phyloP scores from a whole-genome alignment of 2,888 invertebrate species.

The Hyposoter didymator region DNA sequence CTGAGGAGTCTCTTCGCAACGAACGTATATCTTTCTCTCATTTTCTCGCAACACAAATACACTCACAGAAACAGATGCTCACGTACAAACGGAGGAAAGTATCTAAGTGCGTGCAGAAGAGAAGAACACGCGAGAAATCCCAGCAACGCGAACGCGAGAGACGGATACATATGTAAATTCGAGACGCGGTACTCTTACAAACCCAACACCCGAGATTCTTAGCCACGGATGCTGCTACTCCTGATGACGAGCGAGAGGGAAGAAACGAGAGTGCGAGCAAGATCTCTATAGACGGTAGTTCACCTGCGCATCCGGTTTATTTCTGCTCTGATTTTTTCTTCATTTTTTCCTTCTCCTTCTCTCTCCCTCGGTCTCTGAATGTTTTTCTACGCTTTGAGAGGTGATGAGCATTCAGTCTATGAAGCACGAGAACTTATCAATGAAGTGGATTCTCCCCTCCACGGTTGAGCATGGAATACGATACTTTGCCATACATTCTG shows the following conservation, averaged over 20 bases:
- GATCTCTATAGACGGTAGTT: slow-evolving; percentile 72
- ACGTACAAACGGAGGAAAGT: neutral
- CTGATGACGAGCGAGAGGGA: slow-evolving; percentile 13
- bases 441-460: slow-evolving; percentile 27
- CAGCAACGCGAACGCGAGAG: slow-evolving; percentile 54
- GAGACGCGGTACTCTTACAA: slow-evolving; percentile 49
- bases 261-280: slow-evolving; percentile 54
- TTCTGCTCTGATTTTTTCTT: slow-evolving; percentile 74
- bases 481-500: slow-evolving; percentile 33
- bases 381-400: slow-evolving; percentile 12
- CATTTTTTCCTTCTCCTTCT: slow-evolving; percentile 4
- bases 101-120: slow-evolving; percentile 45
- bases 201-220: slow-evolving; percentile 69
- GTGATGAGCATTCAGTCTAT: slow-evolving; percentile 34
- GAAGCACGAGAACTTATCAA: slow-evolving; percentile 35
- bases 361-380: neutral
- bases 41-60: slow-evolving; percentile 29
- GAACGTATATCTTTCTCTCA: slow-evolving; percentile 16
- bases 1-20: neutral
- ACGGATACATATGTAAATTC: slow-evolving; percentile 79
- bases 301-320: slow-evolving; percentile 83
- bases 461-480: slow-evolving; percentile 16
- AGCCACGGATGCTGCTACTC: slow-evolving; percentile 40
- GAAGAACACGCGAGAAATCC: slow-evolving; percentile 62
- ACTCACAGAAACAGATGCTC: neutral